Conservation (phyloP, 2,888 invertebrate species). For the Ochlodes sylvanus region DNA sequence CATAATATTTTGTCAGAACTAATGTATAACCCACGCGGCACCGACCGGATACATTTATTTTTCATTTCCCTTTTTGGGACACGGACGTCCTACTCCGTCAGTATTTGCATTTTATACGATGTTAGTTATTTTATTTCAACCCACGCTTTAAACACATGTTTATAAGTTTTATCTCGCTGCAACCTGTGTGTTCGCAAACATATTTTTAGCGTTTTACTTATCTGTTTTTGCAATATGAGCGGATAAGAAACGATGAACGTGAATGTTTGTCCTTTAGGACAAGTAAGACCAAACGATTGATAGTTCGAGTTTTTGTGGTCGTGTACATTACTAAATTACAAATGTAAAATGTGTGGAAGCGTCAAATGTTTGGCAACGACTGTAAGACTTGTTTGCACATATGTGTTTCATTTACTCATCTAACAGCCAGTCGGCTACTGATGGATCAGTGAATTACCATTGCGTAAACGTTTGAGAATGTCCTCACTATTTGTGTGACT, state of each 20-base stretch:
- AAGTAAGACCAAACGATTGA: not conserved
- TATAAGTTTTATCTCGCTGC: slow-evolving; percentile 13
- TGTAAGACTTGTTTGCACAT: slow-evolving; percentile 42
- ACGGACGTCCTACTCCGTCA: slow-evolving; percentile 74
- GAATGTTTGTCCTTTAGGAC: slow-evolving; percentile 3
- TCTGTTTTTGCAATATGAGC: slow-evolving; percentile 3
- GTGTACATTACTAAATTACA: not conserved
- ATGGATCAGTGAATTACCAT: slow-evolving; percentile 55
- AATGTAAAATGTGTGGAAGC: slow-evolving; percentile 43
- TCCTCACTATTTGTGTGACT: slow-evolving; percentile 51
- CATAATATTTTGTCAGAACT: slow-evolving; percentile 26
- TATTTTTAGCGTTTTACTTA: slow-evolving; percentile 15
- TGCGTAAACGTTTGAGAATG: slow-evolving; percentile 55
- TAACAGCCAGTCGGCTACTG: slow-evolving; percentile 59
- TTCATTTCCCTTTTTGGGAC: slow-evolving; percentile 77
- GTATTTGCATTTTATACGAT: slow-evolving; percentile 70
- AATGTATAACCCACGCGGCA: slow-evolving; percentile 58
- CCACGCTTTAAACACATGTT: slow-evolving; percentile 55
- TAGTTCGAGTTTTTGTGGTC: not conserved
- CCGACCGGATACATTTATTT: slow-evolving; percentile 78
- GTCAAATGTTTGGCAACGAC: slow-evolving; percentile 59
- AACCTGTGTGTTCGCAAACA: slow-evolving; percentile 20
- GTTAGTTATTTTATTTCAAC: slow-evolving; percentile 50
- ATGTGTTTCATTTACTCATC: slow-evolving; percentile 62
- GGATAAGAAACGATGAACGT: not conserved